These are phyloP conservation scores for Oxyura jamaicensis DNA, from an alignment of 2,113 vertebrate genomes.

Conservation along the genomic window DNA sequence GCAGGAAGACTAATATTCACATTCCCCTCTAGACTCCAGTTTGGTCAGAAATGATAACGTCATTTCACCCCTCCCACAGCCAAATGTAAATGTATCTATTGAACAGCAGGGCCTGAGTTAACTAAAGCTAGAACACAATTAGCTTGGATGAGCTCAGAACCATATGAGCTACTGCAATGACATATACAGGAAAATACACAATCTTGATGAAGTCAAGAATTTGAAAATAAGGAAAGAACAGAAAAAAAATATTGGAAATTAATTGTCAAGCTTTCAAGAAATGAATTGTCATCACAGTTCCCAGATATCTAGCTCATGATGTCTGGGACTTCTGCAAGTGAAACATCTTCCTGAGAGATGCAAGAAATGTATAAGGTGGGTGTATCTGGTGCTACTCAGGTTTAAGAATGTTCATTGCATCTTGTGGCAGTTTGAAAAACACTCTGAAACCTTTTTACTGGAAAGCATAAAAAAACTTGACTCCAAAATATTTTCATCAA, in stretches of 20 bases:
- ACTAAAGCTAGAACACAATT: not conserved
- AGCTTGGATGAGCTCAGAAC: not conserved
- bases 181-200: not conserved
- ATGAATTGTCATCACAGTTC: not conserved
- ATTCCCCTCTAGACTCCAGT: not conserved
- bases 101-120: not conserved
- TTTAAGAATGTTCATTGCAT: not conserved
- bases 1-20: not conserved
- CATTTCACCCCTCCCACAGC: not conserved
- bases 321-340: not conserved
- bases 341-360: not conserved
- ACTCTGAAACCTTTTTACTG: not conserved
- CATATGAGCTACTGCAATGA: not conserved
- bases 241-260: not conserved
- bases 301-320: not conserved
- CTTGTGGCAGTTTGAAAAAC: not conserved
- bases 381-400: not conserved
- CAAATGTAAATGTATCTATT: not conserved
- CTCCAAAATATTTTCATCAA: not conserved
- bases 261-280: not conserved
- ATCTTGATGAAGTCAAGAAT: not conserved
- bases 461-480: not conserved
- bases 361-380: not conserved
- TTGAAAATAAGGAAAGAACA: not conserved
- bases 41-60: not conserved